These are phyloP conservation scores for Cantharis rufa DNA, from an alignment of 2,888 invertebrate species.

Conservation along the genomic window DNA sequence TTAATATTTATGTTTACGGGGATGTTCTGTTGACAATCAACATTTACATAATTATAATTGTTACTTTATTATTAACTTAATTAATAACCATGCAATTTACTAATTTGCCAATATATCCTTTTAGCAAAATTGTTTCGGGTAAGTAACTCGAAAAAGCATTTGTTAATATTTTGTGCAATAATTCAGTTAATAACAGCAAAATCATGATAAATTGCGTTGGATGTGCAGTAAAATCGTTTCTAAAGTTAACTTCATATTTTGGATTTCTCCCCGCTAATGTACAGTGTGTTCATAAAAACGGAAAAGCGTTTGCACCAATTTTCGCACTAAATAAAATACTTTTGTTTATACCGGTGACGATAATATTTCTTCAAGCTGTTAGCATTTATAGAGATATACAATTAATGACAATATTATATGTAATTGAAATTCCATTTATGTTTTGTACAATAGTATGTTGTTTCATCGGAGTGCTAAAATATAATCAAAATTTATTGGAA, in stretches of 20 bases:
- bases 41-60: neutral
- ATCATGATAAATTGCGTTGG: neutral
- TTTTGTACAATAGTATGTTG: neutral
- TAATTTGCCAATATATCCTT: neutral
- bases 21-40: neutral
- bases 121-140: neutral
- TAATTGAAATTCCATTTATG: neutral
- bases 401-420: neutral
- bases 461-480: neutral
- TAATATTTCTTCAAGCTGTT: neutral
- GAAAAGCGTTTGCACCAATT: neutral
- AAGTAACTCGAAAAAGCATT: neutral
- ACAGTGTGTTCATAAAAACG: neutral
- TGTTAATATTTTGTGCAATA: neutral
- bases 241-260: neutral
- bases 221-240: neutral
- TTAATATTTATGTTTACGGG: too few relatives aligned
- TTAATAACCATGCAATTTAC: neutral
- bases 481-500: neutral
- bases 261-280: neutral
- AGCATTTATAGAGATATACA: neutral
- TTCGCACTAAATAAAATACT: neutral
- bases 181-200: neutral
- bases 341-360: neutral
- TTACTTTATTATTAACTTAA: neutral